phyloP scores from a whole-genome alignment of 2,797 vertebrate species.

The Amblyraja radiata region DNA sequence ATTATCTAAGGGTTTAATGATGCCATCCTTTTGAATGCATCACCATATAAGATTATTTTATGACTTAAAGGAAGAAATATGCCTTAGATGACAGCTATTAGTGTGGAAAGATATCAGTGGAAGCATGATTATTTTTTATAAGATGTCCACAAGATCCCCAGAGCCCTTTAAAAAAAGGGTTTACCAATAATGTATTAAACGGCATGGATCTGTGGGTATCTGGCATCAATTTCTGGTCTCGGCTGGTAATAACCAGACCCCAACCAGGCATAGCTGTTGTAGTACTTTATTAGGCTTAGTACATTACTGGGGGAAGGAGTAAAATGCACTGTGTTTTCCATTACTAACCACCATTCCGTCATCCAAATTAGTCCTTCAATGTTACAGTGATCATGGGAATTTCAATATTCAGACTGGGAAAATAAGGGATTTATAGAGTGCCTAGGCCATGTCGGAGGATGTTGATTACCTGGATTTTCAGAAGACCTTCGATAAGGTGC shows the following conservation, averaged over 20 bases:
- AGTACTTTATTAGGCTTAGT: background rate
- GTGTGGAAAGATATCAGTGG: background rate
- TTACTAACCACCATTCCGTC: background rate
- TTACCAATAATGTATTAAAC: background rate
- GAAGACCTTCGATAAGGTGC: too few species aligned
- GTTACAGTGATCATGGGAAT: too few species aligned
- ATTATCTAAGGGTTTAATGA: background rate
- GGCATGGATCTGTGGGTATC: background rate
- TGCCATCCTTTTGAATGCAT: background rate
- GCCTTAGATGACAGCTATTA: background rate
- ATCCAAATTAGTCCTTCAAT: background rate
- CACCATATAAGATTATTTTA: background rate
- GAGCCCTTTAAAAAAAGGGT: background rate
- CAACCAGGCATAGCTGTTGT: background rate
- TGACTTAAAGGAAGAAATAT: background rate
- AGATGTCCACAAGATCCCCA: background rate
- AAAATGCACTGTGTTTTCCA: background rate
- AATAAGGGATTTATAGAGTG: too few species aligned
- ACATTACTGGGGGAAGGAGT: background rate
- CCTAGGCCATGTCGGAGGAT: too few species aligned
- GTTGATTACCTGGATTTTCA: too few species aligned
- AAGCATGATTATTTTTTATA: background rate
- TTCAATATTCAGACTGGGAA: too few species aligned
- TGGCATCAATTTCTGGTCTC: background rate
- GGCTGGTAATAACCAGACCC: background rate